Conservation (phyloP, 1,140 invertebrate genomes). For the Sitophilus oryzae region DNA sequence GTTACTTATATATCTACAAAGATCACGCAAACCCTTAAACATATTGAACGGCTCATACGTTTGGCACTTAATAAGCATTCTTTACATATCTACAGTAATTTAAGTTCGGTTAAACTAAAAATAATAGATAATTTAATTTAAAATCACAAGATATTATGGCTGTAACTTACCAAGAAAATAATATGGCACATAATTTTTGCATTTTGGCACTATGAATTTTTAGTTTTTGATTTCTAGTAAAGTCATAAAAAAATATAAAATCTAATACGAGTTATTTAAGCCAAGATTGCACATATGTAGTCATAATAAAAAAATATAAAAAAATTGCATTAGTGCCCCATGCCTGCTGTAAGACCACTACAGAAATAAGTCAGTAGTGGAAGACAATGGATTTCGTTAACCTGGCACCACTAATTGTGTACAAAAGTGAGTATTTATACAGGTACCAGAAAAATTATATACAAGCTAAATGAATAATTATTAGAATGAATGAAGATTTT, state of each 20-base stretch:
- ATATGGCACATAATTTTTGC: slow-evolving; percentile 11
- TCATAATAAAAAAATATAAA: neutral
- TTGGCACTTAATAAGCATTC: slow-evolving; percentile 9
- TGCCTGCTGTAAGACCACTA: slow-evolving; percentile 39
- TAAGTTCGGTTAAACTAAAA: neutral
- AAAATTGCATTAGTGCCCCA: slow-evolving; percentile 29
- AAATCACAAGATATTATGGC: neutral
- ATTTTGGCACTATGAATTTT: neutral
- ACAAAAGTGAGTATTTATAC: slow-evolving; percentile 39
- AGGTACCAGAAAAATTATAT: slow-evolving; percentile 43
- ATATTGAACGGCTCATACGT: slow-evolving; percentile 21
- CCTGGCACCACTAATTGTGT: slow-evolving; percentile 38
- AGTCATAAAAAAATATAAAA: neutral
- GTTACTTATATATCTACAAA: slow-evolving; percentile 22
- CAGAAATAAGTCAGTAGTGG: slow-evolving; percentile 29
- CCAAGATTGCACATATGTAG: slow-evolving; percentile 13
- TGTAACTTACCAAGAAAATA: neutral
- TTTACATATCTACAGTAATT: slow-evolving; percentile 14
- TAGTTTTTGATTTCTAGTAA: neutral
- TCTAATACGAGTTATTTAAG: neutral
- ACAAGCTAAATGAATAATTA: slow-evolving; percentile 27
- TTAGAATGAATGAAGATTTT: slow-evolving; percentile 3
- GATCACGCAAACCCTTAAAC: slow-evolving; percentile 4
- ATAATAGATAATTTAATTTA: slow-evolving; percentile 4
- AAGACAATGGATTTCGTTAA: slow-evolving; percentile 39